These are phyloP conservation scores for Apodemia hepburni DNA, from an alignment of 2,888 invertebrate genomes.

Conservation along the genomic window DNA sequence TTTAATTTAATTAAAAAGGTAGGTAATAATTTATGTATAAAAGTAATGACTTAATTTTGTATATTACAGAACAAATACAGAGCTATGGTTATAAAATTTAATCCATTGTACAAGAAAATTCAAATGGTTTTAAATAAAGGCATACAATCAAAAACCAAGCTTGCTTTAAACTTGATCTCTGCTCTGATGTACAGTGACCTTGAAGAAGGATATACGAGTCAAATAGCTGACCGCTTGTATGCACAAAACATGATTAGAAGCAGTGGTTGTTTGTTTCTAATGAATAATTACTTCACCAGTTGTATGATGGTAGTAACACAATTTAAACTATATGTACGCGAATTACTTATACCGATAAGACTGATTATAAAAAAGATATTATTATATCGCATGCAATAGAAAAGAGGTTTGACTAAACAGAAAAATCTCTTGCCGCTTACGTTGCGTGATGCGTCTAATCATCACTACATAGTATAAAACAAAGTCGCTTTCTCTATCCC, in stretches of 20 bases:
- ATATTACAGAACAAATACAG: constrained; percentile 39
- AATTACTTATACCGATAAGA: neutral
- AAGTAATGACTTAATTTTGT: neutral
- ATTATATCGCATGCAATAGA: too few relatives aligned
- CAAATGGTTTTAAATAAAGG: constrained; percentile 41
- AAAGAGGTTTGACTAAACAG: too few relatives aligned
- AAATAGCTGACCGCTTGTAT: constrained; percentile 39
- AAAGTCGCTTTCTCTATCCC: too few relatives aligned
- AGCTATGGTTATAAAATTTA: constrained; percentile 46
- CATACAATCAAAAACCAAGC: constrained; percentile 40
- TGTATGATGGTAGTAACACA: constrained; percentile 52
- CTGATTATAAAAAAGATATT: too few relatives aligned
- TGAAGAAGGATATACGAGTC: constrained; percentile 35
- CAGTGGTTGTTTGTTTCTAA: constrained; percentile 57
- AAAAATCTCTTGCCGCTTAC: too few relatives aligned
- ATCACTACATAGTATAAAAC: too few relatives aligned
- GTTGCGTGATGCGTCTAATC: too few relatives aligned
- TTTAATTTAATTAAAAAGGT: too few relatives aligned
- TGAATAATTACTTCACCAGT: constrained; percentile 51
- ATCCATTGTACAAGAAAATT: constrained; percentile 50
- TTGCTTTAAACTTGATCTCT: constrained; percentile 53
- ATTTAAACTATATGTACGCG: neutral
- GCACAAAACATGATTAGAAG: constrained; percentile 53
- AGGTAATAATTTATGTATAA: neutral
- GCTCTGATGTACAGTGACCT: constrained; percentile 44